Conservation (phyloP, 2,888 invertebrate species). For the Steinernema carpocapsae region DNA sequence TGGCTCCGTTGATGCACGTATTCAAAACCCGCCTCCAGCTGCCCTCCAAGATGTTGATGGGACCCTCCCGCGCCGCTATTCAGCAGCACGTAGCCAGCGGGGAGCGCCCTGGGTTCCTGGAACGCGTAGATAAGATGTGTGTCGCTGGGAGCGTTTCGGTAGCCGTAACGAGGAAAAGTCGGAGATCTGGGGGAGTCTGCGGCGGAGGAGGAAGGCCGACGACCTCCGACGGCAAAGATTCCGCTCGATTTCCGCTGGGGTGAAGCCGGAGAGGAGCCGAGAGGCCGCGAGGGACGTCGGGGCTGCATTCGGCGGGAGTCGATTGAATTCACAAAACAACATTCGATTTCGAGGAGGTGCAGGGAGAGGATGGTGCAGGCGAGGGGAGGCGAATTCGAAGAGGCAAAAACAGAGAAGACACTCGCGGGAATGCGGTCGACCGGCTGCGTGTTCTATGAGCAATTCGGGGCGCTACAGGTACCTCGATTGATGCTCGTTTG, state of each 20-base stretch:
- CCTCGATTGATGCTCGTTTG: slow-evolving; percentile 20
- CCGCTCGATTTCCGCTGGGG: slow-evolving; percentile 1
- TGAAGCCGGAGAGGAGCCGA: neutral
- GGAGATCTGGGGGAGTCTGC: slow-evolving; percentile 4
- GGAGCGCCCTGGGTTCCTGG: slow-evolving; percentile 24
- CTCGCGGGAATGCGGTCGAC: slow-evolving; percentile 12
- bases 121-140: slow-evolving; percentile 29
- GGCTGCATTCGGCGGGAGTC: neutral
- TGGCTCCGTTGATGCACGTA: slow-evolving; percentile 16
- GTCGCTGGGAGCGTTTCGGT: slow-evolving; percentile 23
- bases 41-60: neutral
- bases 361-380: no score
- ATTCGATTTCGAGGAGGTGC: no score
- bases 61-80: slow-evolving; percentile 1
- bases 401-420: no score
- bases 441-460: slow-evolving; percentile 16
- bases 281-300: neutral
- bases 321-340: no score
- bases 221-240: slow-evolving; percentile 13
- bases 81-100: slow-evolving; percentile 18
- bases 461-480: slow-evolving; percentile 14
- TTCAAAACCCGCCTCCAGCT: slow-evolving; percentile 31
- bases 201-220: neutral
- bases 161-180: slow-evolving; percentile 28
- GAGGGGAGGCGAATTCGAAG: no score